These are phyloP conservation scores for Argopecten irradians DNA, from an alignment of 1,140 invertebrate species.

Conservation along the genomic window DNA sequence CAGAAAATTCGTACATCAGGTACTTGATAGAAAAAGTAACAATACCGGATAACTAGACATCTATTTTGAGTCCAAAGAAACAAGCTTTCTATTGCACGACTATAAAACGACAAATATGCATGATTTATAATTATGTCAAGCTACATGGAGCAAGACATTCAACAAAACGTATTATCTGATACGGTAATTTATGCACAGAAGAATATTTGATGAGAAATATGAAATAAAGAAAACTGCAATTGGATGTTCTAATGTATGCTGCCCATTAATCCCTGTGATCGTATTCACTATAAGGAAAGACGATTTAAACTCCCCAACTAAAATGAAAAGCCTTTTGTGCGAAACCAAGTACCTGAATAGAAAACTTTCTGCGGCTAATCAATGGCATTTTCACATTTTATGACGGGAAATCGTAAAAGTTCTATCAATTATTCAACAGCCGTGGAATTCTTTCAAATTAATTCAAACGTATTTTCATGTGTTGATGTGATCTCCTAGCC, in stretches of 20 bases:
- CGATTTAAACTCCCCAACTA: neutral
- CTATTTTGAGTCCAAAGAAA: too few species aligned
- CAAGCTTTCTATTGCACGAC: neutral
- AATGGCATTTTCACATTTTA: conserved; percentile 13
- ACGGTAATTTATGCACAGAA: neutral
- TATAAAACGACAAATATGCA: neutral
- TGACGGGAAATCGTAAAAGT: conserved; percentile 13
- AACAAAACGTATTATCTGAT: neutral
- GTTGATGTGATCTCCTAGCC: neutral
- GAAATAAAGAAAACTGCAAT: neutral
- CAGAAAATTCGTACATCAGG: too few species aligned
- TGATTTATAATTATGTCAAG: neutral
- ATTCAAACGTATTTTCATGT: conserved; percentile 8
- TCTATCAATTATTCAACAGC: conserved; percentile 1
- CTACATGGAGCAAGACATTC: neutral
- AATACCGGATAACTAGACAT: too few species aligned
- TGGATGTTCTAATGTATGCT: neutral
- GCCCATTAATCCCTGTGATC: neutral
- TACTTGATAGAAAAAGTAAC: too few species aligned
- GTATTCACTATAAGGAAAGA: neutral
- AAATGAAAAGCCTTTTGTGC: neutral
- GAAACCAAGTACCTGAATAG: neutral
- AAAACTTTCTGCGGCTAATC: neutral
- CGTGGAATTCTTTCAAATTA: conserved; percentile 12
- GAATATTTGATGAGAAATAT: conserved; percentile 15